These are phyloP conservation scores for Scophthalmus maximus DNA, from an alignment of 2,113 vertebrate species.

Conservation along the genomic window DNA sequence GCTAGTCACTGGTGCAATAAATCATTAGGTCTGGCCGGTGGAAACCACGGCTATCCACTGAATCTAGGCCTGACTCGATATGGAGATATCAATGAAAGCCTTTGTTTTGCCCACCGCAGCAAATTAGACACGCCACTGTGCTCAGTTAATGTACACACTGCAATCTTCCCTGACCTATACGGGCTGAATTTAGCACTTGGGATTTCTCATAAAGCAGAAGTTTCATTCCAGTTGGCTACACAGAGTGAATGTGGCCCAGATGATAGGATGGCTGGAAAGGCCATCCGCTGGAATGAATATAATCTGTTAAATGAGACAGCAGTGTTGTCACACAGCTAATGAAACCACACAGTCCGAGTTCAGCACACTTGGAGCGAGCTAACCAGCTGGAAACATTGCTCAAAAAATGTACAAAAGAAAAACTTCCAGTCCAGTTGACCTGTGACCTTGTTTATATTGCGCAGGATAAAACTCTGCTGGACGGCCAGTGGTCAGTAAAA, in stretches of 20 bases:
- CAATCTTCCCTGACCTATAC: conserved; percentile 69
- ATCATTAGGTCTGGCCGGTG: conserved; percentile 70
- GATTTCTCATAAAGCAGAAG: conserved; percentile 70
- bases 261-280: conserved; percentile 42
- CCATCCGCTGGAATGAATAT: conserved; percentile 63
- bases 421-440: conserved; percentile 60
- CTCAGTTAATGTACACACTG: conserved; percentile 70
- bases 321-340: conserved; percentile 49
- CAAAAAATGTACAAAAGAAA: conserved; percentile 5
- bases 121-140: conserved; percentile 74
- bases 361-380: conserved; percentile 15
- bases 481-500: conserved; percentile 57
- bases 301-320: conserved; percentile 66
- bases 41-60: conserved; percentile 59
- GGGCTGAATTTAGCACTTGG: conserved; percentile 61
- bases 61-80: conserved; percentile 64
- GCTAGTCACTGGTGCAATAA: conserved; percentile 68
- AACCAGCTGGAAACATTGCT: conserved; percentile 62
- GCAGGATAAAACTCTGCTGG: conserved; percentile 37
- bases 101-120: conserved; percentile 76
- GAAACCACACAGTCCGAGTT: conserved; percentile 18
- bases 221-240: conserved; percentile 66
- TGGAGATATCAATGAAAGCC: conserved; percentile 76
- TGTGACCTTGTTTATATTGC: conserved; percentile 64
- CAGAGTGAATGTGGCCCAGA: conserved; percentile 50